Conservation (phyloP, 2,888 invertebrate genomes). For the Strigamia maritima region DNA sequence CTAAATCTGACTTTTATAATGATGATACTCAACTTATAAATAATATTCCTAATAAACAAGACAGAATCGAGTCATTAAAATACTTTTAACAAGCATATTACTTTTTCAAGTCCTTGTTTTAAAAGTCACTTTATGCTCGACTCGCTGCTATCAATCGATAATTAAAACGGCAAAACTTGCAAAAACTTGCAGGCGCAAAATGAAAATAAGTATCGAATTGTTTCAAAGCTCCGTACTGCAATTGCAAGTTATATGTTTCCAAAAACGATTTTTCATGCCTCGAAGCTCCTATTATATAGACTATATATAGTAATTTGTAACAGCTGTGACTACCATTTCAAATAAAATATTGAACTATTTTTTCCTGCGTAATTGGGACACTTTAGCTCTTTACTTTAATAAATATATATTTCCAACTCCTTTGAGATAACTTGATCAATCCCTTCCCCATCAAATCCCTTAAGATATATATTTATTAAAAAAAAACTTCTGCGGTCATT, state of each 20-base stretch:
- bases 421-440: not conserved
- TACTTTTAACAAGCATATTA: not conserved
- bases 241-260: slow-evolving; percentile 1
- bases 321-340: not conserved
- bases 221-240: slow-evolving; percentile 26
- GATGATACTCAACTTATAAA: too few relatives aligned
- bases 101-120: not conserved
- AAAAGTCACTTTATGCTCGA: not conserved
- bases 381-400: not conserved
- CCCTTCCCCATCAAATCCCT: not conserved
- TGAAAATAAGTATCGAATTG: not conserved
- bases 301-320: not conserved
- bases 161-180: not conserved
- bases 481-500: slow-evolving; percentile 1
- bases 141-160: not conserved
- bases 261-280: slow-evolving; percentile 11
- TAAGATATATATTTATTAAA: not conserved
- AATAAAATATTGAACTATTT: not conserved
- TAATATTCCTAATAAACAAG: too few relatives aligned
- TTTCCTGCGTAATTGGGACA: not conserved
- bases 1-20: too few relatives aligned
- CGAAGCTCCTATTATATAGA: not conserved
- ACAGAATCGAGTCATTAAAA: not conserved
- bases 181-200: not conserved
- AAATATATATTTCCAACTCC: not conserved